Evolutionary conservation across 2,797 vertebrate species (phyloP).

Genomic region (Ceyx erithaca): DNA sequence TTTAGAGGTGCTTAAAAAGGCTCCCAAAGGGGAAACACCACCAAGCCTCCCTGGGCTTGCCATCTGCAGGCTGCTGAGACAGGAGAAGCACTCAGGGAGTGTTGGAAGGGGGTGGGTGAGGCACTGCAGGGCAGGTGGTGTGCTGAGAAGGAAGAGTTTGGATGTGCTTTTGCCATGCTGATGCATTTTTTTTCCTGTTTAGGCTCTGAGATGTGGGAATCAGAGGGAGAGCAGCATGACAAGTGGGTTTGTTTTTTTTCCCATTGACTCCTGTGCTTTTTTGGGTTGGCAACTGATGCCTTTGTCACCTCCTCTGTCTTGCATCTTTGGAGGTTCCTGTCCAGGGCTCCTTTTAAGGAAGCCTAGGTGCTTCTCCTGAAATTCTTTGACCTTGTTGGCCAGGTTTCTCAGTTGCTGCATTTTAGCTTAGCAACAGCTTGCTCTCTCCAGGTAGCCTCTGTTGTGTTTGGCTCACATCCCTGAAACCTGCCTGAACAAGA

Average conservation of each 20-base stretch:
- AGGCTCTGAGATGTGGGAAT: not conserved
- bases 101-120: not conserved
- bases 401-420: not conserved
- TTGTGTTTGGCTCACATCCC: slow-evolving; percentile 60
- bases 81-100: fast-evolving
- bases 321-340: not conserved
- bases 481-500: slow-evolving; percentile 58
- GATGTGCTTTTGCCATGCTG: not conserved
- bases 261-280: not conserved
- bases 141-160: not conserved
- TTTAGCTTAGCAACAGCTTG: slow-evolving; percentile 55
- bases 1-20: not conserved
- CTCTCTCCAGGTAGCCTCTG: slow-evolving; percentile 53
- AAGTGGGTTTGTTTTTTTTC: not conserved
- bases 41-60: not conserved
- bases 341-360: not conserved
- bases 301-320: not conserved
- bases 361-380: not conserved
- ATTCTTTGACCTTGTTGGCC: not conserved
- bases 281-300: not conserved
- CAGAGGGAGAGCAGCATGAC: not conserved
- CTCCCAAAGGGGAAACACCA: not conserved
- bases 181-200: not conserved
- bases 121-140: slow-evolving; percentile 8
- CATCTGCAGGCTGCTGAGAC: not conserved